These are phyloP conservation scores for Chorisops tibialis DNA, from an alignment of 2,888 invertebrate species.

Conservation along the genomic window DNA sequence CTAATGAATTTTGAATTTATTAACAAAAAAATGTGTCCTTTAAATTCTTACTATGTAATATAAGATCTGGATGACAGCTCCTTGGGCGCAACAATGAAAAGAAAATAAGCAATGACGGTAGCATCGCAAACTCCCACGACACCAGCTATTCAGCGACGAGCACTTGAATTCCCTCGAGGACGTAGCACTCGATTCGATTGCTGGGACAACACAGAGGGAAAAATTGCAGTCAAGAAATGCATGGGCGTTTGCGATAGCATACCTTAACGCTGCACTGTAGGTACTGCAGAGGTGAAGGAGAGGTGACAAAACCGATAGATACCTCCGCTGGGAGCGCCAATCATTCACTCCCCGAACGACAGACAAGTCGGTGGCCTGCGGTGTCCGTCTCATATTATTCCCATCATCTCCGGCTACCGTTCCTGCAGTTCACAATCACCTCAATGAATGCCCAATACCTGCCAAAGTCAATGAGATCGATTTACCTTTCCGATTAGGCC, in stretches of 20 bases:
- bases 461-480: slow-evolving; percentile 7
- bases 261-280: too few species aligned
- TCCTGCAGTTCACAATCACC: background rate
- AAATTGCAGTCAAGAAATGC: too few species aligned
- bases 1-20: too few species aligned
- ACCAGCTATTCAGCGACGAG: background rate
- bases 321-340: slow-evolving; percentile 20
- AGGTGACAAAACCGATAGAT: slow-evolving; percentile 7
- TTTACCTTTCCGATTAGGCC: background rate
- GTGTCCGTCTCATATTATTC: too few species aligned
- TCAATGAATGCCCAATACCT: background rate
- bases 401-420: slow-evolving; percentile 7
- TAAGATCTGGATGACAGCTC: slow-evolving; percentile 8
- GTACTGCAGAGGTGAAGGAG: background rate
- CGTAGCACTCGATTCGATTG: slow-evolving; percentile 15
- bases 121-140: slow-evolving; percentile 22
- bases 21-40: too few species aligned
- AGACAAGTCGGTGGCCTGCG: background rate
- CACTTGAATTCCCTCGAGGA: slow-evolving; percentile 1
- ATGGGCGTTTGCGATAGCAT: too few species aligned
- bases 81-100: slow-evolving; percentile 6
- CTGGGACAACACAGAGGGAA: background rate
- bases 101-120: slow-evolving; percentile 12
- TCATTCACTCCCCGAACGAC: slow-evolving; percentile 20
- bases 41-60: too few species aligned